A percentile compares a stretch with the other conserved stretches of the same genome.
These are phyloP conservation scores for Pemphigus obesinymphae DNA, from an alignment of 1,140 invertebrate species.

Conservation along the genomic window DNA sequence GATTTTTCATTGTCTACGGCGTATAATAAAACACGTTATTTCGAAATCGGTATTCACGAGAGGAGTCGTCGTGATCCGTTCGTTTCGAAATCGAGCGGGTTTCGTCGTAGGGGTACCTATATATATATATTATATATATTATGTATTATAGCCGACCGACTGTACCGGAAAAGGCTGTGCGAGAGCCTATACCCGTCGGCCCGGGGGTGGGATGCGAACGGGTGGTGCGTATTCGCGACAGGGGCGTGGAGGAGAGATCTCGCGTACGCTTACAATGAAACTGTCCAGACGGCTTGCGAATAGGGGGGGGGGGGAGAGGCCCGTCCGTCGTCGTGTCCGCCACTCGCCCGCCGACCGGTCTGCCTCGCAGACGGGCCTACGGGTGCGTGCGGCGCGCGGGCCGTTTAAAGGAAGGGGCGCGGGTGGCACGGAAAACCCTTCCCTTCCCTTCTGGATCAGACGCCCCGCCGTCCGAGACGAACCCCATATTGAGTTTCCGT, in stretches of 20 bases:
- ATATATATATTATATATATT: no score
- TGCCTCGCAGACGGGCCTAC: slow-evolving; percentile 24
- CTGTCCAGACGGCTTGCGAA: slow-evolving; percentile 28
- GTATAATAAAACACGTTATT: background rate
- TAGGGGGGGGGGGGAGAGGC: no score
- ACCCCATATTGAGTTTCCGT: slow-evolving; percentile 13
- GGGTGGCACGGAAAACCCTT: no score
- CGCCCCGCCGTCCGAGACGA: background rate
- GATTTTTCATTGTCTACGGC: background rate
- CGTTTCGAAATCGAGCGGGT: background rate
- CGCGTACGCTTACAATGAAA: no score
- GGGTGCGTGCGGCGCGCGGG: background rate
- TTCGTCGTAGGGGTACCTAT: background rate
- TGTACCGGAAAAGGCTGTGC: no score
- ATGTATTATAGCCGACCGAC: no score
- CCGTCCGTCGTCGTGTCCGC: no score
- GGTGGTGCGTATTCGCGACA: no score
- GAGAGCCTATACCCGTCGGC: no score
- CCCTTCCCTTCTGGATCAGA: background rate
- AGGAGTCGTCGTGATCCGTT: background rate
- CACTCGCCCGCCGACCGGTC: background rate
- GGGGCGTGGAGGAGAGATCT: no score
- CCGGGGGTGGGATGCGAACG: background rate
- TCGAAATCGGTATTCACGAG: background rate
- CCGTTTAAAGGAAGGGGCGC: no score